Conservation (phyloP, 2,113 vertebrate species). For the Struthidea cinerea region DNA sequence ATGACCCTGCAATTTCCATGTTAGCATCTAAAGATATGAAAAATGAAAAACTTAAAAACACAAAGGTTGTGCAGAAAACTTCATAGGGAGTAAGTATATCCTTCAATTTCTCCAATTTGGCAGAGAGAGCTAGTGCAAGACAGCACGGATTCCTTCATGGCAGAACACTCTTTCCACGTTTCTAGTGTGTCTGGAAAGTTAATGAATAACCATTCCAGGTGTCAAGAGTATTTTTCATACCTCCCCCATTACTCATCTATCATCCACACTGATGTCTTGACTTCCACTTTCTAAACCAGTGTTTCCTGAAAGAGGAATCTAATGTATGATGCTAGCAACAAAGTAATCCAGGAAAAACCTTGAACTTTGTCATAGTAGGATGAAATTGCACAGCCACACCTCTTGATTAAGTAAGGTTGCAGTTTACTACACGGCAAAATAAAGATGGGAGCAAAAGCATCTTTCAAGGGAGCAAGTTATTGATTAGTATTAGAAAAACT, state of each 20-base stretch:
- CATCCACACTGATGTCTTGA: background rate
- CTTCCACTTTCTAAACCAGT: background rate
- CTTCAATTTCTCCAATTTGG: background rate
- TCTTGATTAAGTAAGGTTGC: background rate
- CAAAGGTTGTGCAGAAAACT: background rate
- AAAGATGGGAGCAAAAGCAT: background rate
- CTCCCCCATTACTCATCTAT: background rate
- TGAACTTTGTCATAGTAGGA: background rate
- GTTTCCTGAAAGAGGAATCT: background rate
- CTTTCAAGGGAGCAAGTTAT: background rate
- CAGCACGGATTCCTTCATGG: background rate
- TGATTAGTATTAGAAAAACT: background rate
- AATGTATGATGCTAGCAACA: background rate
- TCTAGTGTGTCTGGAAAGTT: background rate
- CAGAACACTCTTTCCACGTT: background rate
- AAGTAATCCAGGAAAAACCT: background rate
- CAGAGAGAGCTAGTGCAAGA: background rate
- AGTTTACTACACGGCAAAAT: background rate
- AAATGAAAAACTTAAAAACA: background rate
- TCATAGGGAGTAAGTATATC: background rate
- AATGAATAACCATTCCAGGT: background rate
- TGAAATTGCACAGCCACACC: background rate
- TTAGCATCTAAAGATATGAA: background rate
- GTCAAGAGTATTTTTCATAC: background rate
- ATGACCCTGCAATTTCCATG: background rate